Evolutionary conservation across 2,113 vertebrate genomes (phyloP).

Genomic region (Sardina pilchardus): DNA sequence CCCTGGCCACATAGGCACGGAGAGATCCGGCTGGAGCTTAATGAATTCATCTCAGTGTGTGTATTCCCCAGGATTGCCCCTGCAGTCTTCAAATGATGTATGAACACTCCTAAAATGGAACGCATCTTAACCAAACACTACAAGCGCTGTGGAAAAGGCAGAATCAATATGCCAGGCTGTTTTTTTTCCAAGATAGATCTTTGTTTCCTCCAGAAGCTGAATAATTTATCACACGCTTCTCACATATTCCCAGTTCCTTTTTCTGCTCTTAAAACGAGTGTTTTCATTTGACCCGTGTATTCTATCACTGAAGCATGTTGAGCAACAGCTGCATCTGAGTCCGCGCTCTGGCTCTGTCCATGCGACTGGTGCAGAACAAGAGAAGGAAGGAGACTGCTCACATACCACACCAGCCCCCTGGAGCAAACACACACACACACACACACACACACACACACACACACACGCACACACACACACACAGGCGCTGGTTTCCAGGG

Average conservation of each 20-base stretch:
- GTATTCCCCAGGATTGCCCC: not conserved
- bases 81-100: not conserved
- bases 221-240: not conserved
- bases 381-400: too few relatives aligned
- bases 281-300: not conserved
- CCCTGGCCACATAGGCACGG: not conserved
- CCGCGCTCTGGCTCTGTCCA: not conserved
- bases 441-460: too few relatives aligned
- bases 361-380: not conserved
- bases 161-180: not conserved
- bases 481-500: too few relatives aligned
- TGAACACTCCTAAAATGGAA: not conserved
- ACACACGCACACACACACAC: too few relatives aligned
- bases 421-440: too few relatives aligned
- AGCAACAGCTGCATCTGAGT: not conserved
- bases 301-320: not conserved
- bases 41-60: not conserved
- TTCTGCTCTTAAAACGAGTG: too few relatives aligned
- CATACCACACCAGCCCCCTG: too few relatives aligned
- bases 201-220: not conserved
- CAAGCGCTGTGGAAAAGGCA: not conserved
- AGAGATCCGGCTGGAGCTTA: not conserved
- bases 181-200: not conserved
- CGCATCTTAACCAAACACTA: not conserved
- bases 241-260: not conserved